phyloP scores from a whole-genome alignment of 2,888 invertebrate species.

The Drosophila ustulata region DNA sequence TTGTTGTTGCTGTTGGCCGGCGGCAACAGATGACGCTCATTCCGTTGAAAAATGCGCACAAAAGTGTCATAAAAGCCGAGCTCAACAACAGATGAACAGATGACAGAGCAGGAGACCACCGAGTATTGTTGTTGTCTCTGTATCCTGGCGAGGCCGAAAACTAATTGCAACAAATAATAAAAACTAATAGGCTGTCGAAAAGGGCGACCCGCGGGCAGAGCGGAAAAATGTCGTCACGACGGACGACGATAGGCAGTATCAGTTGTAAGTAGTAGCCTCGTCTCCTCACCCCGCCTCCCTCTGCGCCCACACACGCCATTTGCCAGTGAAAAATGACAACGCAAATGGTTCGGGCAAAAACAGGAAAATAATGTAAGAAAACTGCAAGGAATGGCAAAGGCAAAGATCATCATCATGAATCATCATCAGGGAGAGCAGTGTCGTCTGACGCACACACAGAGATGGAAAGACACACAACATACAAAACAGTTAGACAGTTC shows the following conservation, averaged over 20 bases:
- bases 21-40: slow-evolving; percentile 79
- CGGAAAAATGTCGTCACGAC: no score
- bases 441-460: slow-evolving; percentile 37
- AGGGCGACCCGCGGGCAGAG: slow-evolving; percentile 40
- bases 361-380: slow-evolving; percentile 21
- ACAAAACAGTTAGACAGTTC: slow-evolving; percentile 66
- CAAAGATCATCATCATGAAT: slow-evolving; percentile 78
- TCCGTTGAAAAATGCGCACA: slow-evolving; percentile 74
- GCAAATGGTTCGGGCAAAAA: slow-evolving; percentile 51
- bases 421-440: slow-evolving; percentile 65
- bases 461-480: slow-evolving; percentile 13
- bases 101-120: neutral
- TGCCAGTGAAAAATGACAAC: slow-evolving; percentile 76
- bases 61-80: slow-evolving; percentile 75
- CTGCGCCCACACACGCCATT: slow-evolving; percentile 19
- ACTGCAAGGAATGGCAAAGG: slow-evolving; percentile 70
- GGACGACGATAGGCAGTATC: slow-evolving; percentile 17
- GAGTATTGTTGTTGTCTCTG: neutral
- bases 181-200: slow-evolving; percentile 82
- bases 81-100: slow-evolving; percentile 26
- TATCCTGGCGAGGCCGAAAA: slow-evolving; percentile 57
- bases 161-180: slow-evolving; percentile 81
- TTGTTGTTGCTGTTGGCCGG: slow-evolving; percentile 42
- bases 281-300: neutral
- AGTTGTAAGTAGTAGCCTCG: slow-evolving; percentile 9